A percentile compares a stretch with the other conserved stretches of the same genome.
phyloP scores from a whole-genome alignment of 2,797 vertebrate species.

The Telmatherina bonti region DNA sequence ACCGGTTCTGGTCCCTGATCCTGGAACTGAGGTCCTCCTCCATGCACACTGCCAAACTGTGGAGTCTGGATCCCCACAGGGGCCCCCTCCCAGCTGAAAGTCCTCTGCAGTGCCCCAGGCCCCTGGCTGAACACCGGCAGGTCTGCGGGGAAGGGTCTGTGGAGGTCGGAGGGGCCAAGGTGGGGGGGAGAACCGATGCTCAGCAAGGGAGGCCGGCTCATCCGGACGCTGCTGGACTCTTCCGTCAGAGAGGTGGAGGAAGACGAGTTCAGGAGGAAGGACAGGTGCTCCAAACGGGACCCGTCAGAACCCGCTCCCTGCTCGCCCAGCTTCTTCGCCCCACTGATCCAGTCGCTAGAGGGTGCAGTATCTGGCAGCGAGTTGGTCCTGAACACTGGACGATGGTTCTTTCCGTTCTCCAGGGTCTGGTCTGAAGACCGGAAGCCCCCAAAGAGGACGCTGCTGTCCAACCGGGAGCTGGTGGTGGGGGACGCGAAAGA shows the following conservation, averaged over 20 bases:
- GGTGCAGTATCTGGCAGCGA: conserved; percentile 70
- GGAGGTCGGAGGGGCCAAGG: conserved; percentile 54
- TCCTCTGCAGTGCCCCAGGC: conserved; percentile 68
- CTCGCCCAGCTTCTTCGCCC: conserved; percentile 15
- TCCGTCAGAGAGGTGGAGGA: conserved; percentile 57
- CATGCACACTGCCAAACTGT: conserved; percentile 46
- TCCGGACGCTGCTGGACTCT: conserved; percentile 35
- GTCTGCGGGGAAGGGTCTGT: conserved; percentile 48
- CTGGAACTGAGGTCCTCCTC: conserved; percentile 45
- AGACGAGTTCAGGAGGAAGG: conserved; percentile 56
- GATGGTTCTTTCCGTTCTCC: conserved; percentile 61
- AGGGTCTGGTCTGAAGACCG: conserved; percentile 44
- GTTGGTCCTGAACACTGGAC: conserved; percentile 20
- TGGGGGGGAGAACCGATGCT: conserved; percentile 40
- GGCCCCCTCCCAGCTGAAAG: conserved; percentile 60
- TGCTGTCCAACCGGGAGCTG: conserved; percentile 89
- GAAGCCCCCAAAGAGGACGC: conserved; percentile 86
- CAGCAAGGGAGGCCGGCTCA: conserved; percentile 47
- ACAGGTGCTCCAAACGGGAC: conserved; percentile 63
- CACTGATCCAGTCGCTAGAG: conserved; percentile 37
- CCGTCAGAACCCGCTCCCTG: background rate
- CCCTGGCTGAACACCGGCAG: conserved; percentile 11
- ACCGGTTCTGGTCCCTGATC: conserved; percentile 56
- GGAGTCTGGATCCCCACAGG: conserved; percentile 21
- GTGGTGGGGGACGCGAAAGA: background rate